Conservation (phyloP, 2,113 vertebrate genomes). For the Ranitomeya variabilis region DNA sequence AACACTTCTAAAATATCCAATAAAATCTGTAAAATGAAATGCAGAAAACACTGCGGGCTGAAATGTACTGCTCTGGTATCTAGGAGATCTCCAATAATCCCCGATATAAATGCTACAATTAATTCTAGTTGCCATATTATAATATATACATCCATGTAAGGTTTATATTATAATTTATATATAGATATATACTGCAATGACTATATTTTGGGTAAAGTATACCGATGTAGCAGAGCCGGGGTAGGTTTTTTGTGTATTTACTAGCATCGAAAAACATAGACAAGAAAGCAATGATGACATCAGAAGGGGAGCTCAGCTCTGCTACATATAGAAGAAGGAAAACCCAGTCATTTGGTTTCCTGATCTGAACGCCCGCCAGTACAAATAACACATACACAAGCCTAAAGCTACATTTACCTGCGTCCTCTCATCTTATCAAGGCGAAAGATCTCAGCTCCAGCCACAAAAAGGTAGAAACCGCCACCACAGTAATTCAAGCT, state of each 20-base stretch:
- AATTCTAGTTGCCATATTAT: background rate
- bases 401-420: constrained; percentile 25
- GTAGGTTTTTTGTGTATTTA: no score
- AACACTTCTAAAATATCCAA: background rate
- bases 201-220: no score
- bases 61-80: background rate
- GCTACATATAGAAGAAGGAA: background rate
- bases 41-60: background rate
- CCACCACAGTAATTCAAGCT: constrained; percentile 24
- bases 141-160: background rate
- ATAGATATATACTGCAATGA: background rate
- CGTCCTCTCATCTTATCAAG: constrained; percentile 2
- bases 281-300: background rate
- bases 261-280: background rate
- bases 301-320: background rate
- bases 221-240: no score
- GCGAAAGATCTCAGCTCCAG: constrained; percentile 12
- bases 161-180: background rate
- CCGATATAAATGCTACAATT: background rate
- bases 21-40: background rate
- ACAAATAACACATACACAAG: constrained; percentile 6
- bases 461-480: constrained; percentile 27
- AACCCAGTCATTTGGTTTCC: background rate
- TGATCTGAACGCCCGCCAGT: background rate
- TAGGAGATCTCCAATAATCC: background rate